Base-by-base conservation (phyloP, 1,140 invertebrate species). In the Apolygus lucorum region DNA sequence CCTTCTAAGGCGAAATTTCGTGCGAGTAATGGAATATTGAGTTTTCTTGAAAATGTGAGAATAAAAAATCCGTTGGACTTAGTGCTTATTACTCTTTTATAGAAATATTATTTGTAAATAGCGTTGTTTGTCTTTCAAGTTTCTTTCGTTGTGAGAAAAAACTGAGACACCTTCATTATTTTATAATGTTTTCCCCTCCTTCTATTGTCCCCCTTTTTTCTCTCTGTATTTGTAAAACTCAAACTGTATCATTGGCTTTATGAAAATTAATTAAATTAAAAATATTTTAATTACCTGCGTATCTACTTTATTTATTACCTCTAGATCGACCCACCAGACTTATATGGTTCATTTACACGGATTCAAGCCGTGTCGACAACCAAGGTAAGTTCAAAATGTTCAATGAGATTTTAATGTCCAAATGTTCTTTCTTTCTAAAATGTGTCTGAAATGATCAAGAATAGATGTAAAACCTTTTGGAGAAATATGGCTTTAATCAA, bases 191-290 rank as follows among this genome's bases (percentile, higher is more conserved):
- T n/a, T n/a, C n/a, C n/a, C n/a, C n/a, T n/a, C n/a, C n/a, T n/a
- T n/a, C n/a, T n/a, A n/a, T n/a, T n/a, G n/a, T 49, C 17, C 17
- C 17, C 17, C 8, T 49, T 49, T 59, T 24, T 22, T 22, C 22
- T 24, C 22, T 22, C 54, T 59, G 54, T 59, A 59, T 59, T 11
- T 59, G 22, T 59, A n/a, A 59, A 59, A 59, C 54, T 59, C 13
- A 42, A 59, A 59, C 22, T 59, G 54, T 59, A 59, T 59, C 54
- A 17, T 59, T 59, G 54, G 54, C 54, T 59, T 42, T 59, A 59
- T 59, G 22, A 13, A 24, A 59, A 59, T 59, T 59, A 59, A 59
- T 59, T 59, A 22, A 59, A 59, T 59, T 59, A 59, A 59, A 59
- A 59, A 14, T 59, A 59, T 59, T 59, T 59, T 59, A 59, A 59